phyloP scores from a whole-genome alignment of 1,140 invertebrate species.

The Euwallacea similis region DNA sequence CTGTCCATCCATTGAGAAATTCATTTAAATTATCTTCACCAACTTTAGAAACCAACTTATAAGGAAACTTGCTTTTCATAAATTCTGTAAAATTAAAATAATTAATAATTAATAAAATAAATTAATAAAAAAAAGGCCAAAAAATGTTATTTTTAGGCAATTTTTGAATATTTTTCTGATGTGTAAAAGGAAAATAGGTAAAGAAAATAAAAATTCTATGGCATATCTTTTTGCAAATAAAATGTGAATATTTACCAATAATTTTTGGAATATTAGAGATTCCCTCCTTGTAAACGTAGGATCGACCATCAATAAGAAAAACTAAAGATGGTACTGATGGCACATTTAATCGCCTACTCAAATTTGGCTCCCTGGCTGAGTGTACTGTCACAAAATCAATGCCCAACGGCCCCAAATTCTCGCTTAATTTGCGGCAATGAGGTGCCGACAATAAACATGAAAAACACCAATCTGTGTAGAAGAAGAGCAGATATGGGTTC shows the following conservation, averaged over 20 bases:
- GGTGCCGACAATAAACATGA: conserved; percentile 83
- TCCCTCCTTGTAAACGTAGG: conserved; percentile 78
- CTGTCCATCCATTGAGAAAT: conserved; percentile 86
- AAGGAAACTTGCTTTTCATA: conserved; percentile 80
- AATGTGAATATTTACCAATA: conserved; percentile 59
- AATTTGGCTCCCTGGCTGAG: conserved; percentile 73
- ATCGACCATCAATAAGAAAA: conserved; percentile 77
- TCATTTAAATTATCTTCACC: conserved; percentile 72
- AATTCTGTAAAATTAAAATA: conserved; percentile 65
- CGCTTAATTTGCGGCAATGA: conserved; percentile 77
- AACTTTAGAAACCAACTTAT: conserved; percentile 72
- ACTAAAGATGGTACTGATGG: conserved; percentile 79
- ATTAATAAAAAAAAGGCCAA: too few species aligned
- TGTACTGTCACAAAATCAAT: conserved; percentile 79
- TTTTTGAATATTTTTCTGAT: too few species aligned
- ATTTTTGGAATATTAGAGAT: conserved; percentile 76
- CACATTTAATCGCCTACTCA: conserved; percentile 77
- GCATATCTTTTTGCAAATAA: not conserved
- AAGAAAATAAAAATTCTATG: too few species aligned
- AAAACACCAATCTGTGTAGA: conserved; percentile 93
- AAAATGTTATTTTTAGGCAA: too few species aligned
- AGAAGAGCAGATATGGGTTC: conserved; percentile 81
- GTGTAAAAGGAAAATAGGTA: too few species aligned
- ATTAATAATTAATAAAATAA: not conserved
- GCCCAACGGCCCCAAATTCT: conserved; percentile 79